Evolutionary conservation across 1,140 invertebrate species (phyloP).

Genomic region (Nebria ingens): DNA sequence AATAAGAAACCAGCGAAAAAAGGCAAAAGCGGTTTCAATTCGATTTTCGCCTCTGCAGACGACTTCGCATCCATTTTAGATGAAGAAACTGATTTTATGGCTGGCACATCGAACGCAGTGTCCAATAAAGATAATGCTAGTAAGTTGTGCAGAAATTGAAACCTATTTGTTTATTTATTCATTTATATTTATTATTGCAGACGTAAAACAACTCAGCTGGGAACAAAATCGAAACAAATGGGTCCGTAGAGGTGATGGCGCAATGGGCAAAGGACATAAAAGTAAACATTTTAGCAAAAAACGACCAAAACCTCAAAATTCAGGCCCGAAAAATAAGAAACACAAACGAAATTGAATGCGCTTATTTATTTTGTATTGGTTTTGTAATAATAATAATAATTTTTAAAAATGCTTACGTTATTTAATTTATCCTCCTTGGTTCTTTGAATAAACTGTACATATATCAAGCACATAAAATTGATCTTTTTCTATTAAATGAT

Average conservation of each 20-base stretch:
- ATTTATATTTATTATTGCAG: too few species aligned
- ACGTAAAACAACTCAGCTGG: slow-evolving; percentile 30
- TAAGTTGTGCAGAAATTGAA: slow-evolving; percentile 19
- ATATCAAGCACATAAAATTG: too few species aligned
- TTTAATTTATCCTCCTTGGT: too few species aligned
- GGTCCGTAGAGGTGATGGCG: slow-evolving; percentile 27
- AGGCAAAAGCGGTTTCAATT: slow-evolving; percentile 21
- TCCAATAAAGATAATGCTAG: slow-evolving; percentile 31
- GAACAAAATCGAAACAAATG: slow-evolving; percentile 31
- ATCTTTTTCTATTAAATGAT: too few species aligned
- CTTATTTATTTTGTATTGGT: background rate
- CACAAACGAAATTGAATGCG: background rate
- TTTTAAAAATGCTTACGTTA: too few species aligned
- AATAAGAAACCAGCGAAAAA: slow-evolving; percentile 20
- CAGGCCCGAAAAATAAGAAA: background rate
- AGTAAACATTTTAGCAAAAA: background rate
- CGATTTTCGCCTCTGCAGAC: slow-evolving; percentile 32
- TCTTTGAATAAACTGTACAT: too few species aligned
- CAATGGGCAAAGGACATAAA: slow-evolving; percentile 16
- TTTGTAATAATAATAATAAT: too few species aligned
- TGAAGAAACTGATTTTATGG: slow-evolving; percentile 27
- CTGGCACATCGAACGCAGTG: slow-evolving; percentile 28
- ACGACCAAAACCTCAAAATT: background rate
- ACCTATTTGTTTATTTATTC: slow-evolving; percentile 11
- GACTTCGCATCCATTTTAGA: slow-evolving; percentile 33